Conservation (phyloP, 2,888 invertebrate genomes). For the Crioceris asparagi region DNA sequence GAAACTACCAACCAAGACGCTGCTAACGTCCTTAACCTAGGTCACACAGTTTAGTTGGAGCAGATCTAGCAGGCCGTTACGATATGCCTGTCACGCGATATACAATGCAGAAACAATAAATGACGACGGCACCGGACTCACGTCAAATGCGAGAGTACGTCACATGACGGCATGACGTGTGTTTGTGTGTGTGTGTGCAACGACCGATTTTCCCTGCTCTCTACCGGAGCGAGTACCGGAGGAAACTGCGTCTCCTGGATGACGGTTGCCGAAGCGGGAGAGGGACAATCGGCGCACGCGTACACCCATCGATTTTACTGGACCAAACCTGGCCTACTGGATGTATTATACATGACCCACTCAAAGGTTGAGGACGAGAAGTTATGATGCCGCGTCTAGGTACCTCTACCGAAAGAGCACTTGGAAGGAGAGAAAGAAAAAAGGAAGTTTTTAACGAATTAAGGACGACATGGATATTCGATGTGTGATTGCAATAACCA, state of each 20-base stretch:
- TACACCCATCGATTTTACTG: conserved; percentile 34
- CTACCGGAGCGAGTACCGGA: conserved; percentile 20
- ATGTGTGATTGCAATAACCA: too few relatives aligned
- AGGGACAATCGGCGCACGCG: conserved; percentile 29
- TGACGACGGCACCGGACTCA: neutral
- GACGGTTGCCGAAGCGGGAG: conserved; percentile 21
- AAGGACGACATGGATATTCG: too few relatives aligned
- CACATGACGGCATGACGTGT: neutral
- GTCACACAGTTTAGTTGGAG: too few relatives aligned
- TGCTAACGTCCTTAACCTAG: too few relatives aligned
- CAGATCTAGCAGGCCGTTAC: too few relatives aligned
- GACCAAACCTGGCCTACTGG: conserved; percentile 34
- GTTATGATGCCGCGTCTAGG: conserved; percentile 18
- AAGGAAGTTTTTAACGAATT: too few relatives aligned
- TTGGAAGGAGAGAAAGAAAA: too few relatives aligned
- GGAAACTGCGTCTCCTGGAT: conserved; percentile 31
- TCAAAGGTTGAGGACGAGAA: conserved; percentile 23
- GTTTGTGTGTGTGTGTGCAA: too few relatives aligned
- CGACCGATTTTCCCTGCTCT: neutral
- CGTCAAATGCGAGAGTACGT: neutral
- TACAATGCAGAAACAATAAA: too few relatives aligned
- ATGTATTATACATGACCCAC: conserved; percentile 36
- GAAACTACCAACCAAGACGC: too few relatives aligned
- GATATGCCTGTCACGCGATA: too few relatives aligned
- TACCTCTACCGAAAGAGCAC: too few relatives aligned